Conservation (phyloP, 2,797 vertebrate genomes). For the Buphagus erythrorhynchus region DNA sequence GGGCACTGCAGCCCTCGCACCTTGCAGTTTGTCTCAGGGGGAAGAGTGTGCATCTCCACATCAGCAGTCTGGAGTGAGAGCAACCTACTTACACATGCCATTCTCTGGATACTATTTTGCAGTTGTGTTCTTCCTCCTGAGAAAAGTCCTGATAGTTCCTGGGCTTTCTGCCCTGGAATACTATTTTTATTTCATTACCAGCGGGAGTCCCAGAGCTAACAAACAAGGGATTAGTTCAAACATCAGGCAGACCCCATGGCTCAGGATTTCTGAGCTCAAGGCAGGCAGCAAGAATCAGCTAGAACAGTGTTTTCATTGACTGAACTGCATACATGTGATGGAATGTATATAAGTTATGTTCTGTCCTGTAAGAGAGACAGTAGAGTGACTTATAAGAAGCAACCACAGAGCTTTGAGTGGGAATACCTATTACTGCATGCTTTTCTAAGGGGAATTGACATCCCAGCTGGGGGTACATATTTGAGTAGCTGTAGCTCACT, state of each 20-base stretch:
- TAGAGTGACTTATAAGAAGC: background rate
- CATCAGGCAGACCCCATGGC: background rate
- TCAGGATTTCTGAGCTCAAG: constrained; percentile 11
- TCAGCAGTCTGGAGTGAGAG: background rate
- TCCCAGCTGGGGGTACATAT: background rate
- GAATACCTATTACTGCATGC: background rate
- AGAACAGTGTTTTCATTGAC: background rate
- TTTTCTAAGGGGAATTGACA: background rate
- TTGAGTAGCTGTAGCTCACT: background rate
- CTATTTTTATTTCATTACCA: constrained; percentile 4
- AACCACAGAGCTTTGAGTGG: background rate
- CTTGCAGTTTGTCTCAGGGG: background rate
- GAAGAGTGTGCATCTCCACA: background rate
- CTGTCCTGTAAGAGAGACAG: background rate
- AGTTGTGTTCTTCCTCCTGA: background rate
- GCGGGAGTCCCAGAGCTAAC: background rate
- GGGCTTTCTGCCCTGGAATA: background rate
- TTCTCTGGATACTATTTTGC: background rate
- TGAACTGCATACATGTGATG: background rate
- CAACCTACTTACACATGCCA: background rate
- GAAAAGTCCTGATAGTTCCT: background rate
- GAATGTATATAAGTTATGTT: background rate
- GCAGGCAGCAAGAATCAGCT: background rate
- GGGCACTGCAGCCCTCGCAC: background rate
- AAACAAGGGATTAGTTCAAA: background rate